phyloP scores from a whole-genome alignment of 2,888 invertebrate species.

The Liopterus haemorrhoidalis region DNA sequence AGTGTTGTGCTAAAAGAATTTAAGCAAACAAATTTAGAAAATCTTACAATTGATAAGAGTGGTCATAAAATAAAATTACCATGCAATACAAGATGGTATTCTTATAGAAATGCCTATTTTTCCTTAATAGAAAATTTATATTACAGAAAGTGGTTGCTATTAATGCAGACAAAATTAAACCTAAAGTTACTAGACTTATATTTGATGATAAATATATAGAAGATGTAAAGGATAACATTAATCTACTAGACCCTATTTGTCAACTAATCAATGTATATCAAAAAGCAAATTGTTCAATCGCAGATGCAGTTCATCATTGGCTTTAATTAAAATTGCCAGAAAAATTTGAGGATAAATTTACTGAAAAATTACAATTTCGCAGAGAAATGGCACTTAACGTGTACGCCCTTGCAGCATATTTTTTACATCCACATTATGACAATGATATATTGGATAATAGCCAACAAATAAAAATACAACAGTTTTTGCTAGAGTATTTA shows the following conservation, averaged over 20 bases:
- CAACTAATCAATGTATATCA: too few species aligned
- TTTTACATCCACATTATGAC: slow-evolving; percentile 8
- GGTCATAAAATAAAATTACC: slow-evolving; percentile 22
- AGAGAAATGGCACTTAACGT: slow-evolving; percentile 7
- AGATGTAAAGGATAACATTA: too few species aligned
- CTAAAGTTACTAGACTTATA: too few species aligned
- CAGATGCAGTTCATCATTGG: too few species aligned
- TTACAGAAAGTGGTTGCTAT: too few species aligned
- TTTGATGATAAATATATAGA: too few species aligned
- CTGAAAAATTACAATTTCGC: slow-evolving; percentile 12
- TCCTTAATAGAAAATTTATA: too few species aligned
- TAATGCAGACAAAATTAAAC: too few species aligned
- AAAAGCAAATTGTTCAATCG: too few species aligned
- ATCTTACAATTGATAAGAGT: slow-evolving; percentile 14
- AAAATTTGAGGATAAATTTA: slow-evolving; percentile 13
- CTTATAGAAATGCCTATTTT: slow-evolving; percentile 10
- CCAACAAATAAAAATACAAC: slow-evolving; percentile 7
- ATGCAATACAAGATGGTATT: slow-evolving; percentile 15
- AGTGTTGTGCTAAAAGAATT: slow-evolving; percentile 21
- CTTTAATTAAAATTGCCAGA: too few species aligned
- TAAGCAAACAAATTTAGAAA: slow-evolving; percentile 24
- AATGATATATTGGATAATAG: slow-evolving; percentile 5
- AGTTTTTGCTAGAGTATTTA: slow-evolving; percentile 17
- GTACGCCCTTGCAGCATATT: slow-evolving; percentile 11
- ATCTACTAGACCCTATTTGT: too few species aligned